Base-by-base conservation (phyloP, 2,888 invertebrate species). In the Galeruca laticollis region DNA sequence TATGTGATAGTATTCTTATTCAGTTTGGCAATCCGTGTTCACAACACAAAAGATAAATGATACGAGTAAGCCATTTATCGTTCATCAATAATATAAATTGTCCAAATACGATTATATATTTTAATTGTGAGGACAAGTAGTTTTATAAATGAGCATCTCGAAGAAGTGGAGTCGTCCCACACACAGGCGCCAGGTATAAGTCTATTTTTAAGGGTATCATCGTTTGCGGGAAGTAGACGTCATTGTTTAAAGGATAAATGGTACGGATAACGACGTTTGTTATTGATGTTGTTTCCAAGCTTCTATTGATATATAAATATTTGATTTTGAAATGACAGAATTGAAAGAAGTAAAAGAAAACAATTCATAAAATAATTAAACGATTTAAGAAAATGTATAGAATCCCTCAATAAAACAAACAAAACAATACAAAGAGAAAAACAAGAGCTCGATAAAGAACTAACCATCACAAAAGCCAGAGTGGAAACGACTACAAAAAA, bases 31-130 rank as follows among this genome's bases (percentile, higher is more conserved):
- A 78, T 79, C 74, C 73, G 75, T 74, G 77, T 77, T 75, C 75
- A 76, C 79, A 77, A 79, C 76, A 70, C 77, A 75, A 78, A 82
- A 83, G 83, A 83, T 83, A 82, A 83, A 84, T 82, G 82, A 82
- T 82, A 75, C 72, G 76, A 75, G 74, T 72, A 69, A 76, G 79
- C 73, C 81, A 80, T 83, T 84, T 83, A 85, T 85, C 82, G 83
- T 80, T 82, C 81, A 84, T 85, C 85, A 84, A 85, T 86, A 84
- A 84, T 84, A 85, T 85, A 85, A 85, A 85, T 85, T 84, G 84
- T 84, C 83, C 82, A 82, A 84, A 85, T 83, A 81, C 83, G 84
- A 84, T 84, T 85, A 84, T 84, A 85, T 85, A 84, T 85, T 84
- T 85, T 84, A 85, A 85, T 85, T 85, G 85, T 84, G 83, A 80